phyloP scores from a whole-genome alignment of 2,797 vertebrate genomes.

The Chaetodon trifasciatus region DNA sequence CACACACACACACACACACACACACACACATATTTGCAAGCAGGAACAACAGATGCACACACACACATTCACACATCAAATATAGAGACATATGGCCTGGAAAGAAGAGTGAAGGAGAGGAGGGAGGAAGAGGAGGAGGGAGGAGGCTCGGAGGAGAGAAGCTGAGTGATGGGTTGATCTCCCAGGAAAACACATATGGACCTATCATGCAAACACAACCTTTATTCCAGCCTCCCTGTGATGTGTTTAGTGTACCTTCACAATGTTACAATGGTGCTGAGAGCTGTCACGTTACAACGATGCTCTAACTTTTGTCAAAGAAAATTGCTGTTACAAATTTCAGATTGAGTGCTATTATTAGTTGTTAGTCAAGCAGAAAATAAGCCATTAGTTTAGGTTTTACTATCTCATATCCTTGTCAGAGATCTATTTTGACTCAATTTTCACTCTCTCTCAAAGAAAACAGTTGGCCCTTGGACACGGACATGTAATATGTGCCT shows the following conservation, averaged over 20 bases:
- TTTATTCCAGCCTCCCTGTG: background rate
- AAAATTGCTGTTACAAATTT: constrained; percentile 7
- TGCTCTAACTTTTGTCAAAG: background rate
- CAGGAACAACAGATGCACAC: constrained; percentile 27
- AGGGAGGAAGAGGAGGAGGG: constrained; percentile 27
- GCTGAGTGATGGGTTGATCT: constrained; percentile 38
- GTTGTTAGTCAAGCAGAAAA: constrained; percentile 44
- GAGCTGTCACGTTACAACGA: background rate
- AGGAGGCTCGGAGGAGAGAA: constrained; percentile 1
- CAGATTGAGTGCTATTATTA: background rate
- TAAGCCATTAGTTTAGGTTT: constrained; percentile 30
- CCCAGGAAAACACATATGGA: constrained; percentile 48
- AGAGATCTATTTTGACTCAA: background rate
- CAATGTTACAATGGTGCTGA: background rate
- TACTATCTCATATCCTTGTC: background rate
- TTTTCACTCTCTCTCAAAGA: background rate
- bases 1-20: background rate
- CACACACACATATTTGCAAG: constrained; percentile 28
- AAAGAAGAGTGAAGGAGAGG: constrained; percentile 52
- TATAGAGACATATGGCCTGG: constrained; percentile 58
- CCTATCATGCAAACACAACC: constrained; percentile 31
- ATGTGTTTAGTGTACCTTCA: background rate
- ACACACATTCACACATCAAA: constrained; percentile 53
- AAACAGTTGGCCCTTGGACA: no score
- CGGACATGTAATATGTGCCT: no score